Evolutionary conservation across 1,140 invertebrate species (phyloP).

Genomic region (Bombus impatiens): DNA sequence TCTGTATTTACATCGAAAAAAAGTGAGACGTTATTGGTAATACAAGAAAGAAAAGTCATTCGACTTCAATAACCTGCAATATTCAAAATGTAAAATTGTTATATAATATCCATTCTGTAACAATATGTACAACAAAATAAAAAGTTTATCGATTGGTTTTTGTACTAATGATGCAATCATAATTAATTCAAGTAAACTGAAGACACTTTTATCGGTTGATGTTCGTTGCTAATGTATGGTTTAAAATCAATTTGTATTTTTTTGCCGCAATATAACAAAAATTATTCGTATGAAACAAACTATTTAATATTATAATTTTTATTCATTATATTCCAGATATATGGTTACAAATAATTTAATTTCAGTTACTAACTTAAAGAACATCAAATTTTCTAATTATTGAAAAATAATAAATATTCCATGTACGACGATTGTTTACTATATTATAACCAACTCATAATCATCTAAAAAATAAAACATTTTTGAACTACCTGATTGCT

Average conservation of each 20-base stretch:
- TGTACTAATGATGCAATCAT: not conserved
- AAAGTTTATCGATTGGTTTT: not conserved
- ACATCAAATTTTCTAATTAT: no score
- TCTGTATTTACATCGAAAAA: not conserved
- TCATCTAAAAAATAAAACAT: not conserved
- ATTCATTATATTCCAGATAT: no score
- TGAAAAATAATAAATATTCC: no score
- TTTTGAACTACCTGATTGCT: not conserved
- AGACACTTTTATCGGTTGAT: no score
- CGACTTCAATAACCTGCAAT: no score
- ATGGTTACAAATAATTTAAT: not conserved
- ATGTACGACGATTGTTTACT: no score
- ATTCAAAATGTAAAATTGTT: not conserved
- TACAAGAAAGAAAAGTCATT: not conserved
- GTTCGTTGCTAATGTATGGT: no score
- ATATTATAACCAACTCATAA: not conserved
- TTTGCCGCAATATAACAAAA: not conserved
- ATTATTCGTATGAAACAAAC: not conserved
- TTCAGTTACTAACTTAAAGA: not conserved
- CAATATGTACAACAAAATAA: not conserved
- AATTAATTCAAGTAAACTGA: not conserved
- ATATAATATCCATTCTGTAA: not conserved
- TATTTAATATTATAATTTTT: no score
- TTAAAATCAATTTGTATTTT: no score
- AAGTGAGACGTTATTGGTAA: not conserved